Evolutionary conservation across 2,888 invertebrate genomes (phyloP), one percentile per base, ranked within the genome.

Genomic region (Lepas anatifera): DNA sequence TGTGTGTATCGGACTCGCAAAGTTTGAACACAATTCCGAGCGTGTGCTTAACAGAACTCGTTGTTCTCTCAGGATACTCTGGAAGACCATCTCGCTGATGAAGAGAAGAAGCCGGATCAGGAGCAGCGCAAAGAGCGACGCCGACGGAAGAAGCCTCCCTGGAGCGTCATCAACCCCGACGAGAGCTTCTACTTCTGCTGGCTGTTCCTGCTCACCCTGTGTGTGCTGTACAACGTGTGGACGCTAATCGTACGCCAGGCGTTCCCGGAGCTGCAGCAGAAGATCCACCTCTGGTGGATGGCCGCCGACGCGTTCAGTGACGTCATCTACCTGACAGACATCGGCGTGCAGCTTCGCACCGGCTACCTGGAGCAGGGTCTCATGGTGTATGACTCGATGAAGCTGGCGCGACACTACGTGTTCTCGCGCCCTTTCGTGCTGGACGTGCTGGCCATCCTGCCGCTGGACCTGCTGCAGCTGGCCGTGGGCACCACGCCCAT

Each of bases 141-240:
- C 71, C 85, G 89, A 71, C 86, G 76, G 70, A 76, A 76, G 70
- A 76, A 87, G 74, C 89, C 87, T 72, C 89, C 90, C 2, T 84
- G 87, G 69, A 87, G 88, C 35, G 94, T 96, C 69, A 90, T 96
- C 75, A 95, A 95, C 81, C 95, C 95, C 0, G 95, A 96, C 81
- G 94, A 94, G 78, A 94, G 92, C 81, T 91, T 94, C 81, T 94
- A 94, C 84, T 96, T 95, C 83, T 91, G 94, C 81, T 96, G 96
- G 96, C 82, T 96, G 75, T 89, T 92, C 85, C 81, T 94, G 74
- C 85, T 95, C 76, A 94, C 95, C 67, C 80, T 88, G 74, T 92
- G 93, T 79, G 92, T 95, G 75, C 85, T 96, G 72, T 96, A 96
- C 82, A 96, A 96, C 82, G 85, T 95, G 75, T 96, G 96, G 96